Evolutionary conservation across 2,888 invertebrate genomes (phyloP), one percentile per base, ranked within the genome.

Genomic region (Tenthredo notha): DNA sequence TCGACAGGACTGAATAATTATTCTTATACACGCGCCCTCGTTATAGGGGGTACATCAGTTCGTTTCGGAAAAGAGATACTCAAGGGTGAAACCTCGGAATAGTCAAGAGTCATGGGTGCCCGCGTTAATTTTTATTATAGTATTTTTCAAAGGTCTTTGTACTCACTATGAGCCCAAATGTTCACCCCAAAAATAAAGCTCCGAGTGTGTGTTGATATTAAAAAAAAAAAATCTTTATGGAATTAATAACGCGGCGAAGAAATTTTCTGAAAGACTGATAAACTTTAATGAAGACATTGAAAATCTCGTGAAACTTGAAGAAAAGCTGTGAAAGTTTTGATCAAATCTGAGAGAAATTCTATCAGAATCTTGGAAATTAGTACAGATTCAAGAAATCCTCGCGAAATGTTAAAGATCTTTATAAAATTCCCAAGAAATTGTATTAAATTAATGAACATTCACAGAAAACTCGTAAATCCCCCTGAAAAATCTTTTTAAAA

Each of bases 21-120:
- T 78, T 18, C 1, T 5, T 4, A 18, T 78, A 58, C 40, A 47
- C 33, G 58, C 25, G 78, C 54, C 29, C 29, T 78, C 37, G 78
- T 78, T 78, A 78, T 78, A 10, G n/a, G 33, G 58, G 37, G 58
- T 4, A 15, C 58, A 58, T 78, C 78, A 37, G 37, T 78, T 58
- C 78, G 37, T 58, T 58, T 78, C 58, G 12, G 21, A 50, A 40
- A 21, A 18, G 75, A 77, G 75, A 77, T 50, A 77, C 50, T 77
- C 50, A 10, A 10, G 9, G 25, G 15, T 29, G 75, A 15, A 50
- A 25, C 18, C 75, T 29, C 65, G 65, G 58, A 9, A 58, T 58
- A 58, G 58, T 15, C 47, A 18, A 21, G 54, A 58, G 21, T 65
- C 65, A 12, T 29, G 29, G 29, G 65, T 12, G 15, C 12, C 21